Base-by-base conservation (phyloP, 2,888 invertebrate species). In the Sphaerophoria taeniata region DNA sequence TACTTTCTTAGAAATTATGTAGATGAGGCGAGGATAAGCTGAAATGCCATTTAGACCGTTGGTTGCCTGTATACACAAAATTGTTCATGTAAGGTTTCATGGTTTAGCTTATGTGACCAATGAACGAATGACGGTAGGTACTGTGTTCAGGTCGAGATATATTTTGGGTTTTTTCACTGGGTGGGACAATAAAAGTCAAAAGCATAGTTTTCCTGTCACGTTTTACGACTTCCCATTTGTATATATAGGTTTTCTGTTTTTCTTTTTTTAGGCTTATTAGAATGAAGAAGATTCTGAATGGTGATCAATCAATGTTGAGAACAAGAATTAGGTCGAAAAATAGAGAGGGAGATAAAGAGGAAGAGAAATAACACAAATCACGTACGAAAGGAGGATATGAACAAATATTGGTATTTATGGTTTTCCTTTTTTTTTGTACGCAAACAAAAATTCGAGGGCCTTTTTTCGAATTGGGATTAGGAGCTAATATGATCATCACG, bases 281-380 rank as follows among this genome's bases (percentile, higher is more conserved):
- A 39, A 9, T 24, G n/a, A n/a, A 45, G 24, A 24, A 47, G 45
- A 47, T 12, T 63, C 47, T 14, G 14, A 47, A 31, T 47, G 63
- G 47, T 34, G 63, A 63, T 63, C 63, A 65, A 65, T 65, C 65
- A 65, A 65, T 24, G 51, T 65, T 6, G 47, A 47, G 14, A 63
- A 63, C 47, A 33, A 63, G 63, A 14, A 63, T 24, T 24, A 24
- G 12, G 43, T 33, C 11, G 2, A 24, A 24, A 24, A 31, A 11
- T 9, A 53, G 11, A 43, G 12, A 9, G 12, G 3, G 12, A 43
- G 3, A 43, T 11, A 9, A 39, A 39, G 2, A 43, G 12, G 24
- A 53, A 24, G 12, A 31, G 7, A 53, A 53, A 24, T 31, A 6
- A 7, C 6, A 49, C 49, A 16, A 49, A 49, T 53, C 53, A 53